These are phyloP conservation scores for Corella eumyota DNA, from an alignment of 23 tunicate genomes.

Conservation along the genomic window DNA sequence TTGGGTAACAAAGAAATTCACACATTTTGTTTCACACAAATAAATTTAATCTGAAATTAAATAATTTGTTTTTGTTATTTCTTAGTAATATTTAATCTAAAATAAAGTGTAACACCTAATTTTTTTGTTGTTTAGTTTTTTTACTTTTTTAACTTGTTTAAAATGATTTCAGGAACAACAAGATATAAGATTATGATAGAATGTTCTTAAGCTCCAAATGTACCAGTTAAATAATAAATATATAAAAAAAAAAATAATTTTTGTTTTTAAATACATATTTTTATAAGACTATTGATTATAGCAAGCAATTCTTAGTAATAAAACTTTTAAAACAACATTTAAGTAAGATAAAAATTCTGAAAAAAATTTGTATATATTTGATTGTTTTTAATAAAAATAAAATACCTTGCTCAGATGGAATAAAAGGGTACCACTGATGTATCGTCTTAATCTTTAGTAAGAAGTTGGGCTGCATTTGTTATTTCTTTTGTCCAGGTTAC, in stretches of 20 bases:
- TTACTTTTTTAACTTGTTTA: conserved; percentile 19
- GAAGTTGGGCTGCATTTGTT: conserved; percentile 81
- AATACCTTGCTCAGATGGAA: conserved; percentile 79
- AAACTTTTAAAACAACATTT: too few species aligned
- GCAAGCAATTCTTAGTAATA: too few species aligned
- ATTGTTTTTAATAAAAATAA: too few species aligned
- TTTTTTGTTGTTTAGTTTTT: not conserved
- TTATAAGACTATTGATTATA: too few species aligned
- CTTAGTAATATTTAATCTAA: too few species aligned
- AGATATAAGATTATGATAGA: conserved; percentile 77
- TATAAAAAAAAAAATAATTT: conserved; percentile 25
- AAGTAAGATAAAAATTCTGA: too few species aligned
- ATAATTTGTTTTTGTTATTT: too few species aligned
- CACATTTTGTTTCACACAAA: too few species aligned
- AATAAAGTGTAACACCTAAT: not conserved
- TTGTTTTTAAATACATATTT: not conserved
- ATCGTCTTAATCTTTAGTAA: conserved; percentile 85
- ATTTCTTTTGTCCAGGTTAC: conserved; percentile 87
- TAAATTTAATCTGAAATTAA: too few species aligned
- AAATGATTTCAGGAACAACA: conserved; percentile 51
- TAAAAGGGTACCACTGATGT: conserved; percentile 76
- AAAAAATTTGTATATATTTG: not conserved
- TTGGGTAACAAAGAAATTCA: too few species aligned
- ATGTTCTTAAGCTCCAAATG: conserved; percentile 84
- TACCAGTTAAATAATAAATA: conserved; percentile 63